Evolutionary conservation across 2,797 vertebrate species (phyloP).

Genomic region (Alfaro cultratus): DNA sequence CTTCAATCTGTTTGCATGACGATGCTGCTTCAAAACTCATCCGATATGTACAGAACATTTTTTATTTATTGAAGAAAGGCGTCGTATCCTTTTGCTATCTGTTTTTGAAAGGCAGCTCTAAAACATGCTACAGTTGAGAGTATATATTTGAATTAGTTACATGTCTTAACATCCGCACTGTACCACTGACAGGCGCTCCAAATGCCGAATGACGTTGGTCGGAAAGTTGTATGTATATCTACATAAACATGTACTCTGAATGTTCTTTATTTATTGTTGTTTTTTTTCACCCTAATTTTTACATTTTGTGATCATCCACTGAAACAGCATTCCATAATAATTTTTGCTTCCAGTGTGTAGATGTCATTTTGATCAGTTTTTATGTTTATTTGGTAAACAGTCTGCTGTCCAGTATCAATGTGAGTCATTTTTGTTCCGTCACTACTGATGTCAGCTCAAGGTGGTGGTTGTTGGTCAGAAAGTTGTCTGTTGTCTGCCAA

Average conservation of each 20-base stretch:
- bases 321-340: conserved; percentile 66
- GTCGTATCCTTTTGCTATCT: conserved; percentile 9
- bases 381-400: conserved; percentile 13
- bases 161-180: conserved; percentile 54
- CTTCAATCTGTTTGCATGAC: conserved; percentile 71
- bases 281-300: conserved; percentile 18
- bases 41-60: conserved; percentile 65
- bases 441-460: conserved; percentile 34
- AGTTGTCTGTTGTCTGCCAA: conserved; percentile 25
- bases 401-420: conserved; percentile 14
- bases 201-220: conserved; percentile 79
- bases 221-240: conserved; percentile 22
- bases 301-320: conserved; percentile 34
- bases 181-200: conserved; percentile 76
- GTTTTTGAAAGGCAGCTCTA: conserved; percentile 66
- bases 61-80: conserved; percentile 62
- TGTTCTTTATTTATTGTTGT: conserved; percentile 3
- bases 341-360: conserved; percentile 35
- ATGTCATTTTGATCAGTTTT: conserved; percentile 14
- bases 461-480: conserved; percentile 9
- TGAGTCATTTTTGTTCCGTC: background rate
- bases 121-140: conserved; percentile 40
- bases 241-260: background rate
- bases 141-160: conserved; percentile 37
- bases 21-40: conserved; percentile 51